A percentile compares a stretch with the other conserved stretches of the same genome.
Evolutionary conservation across 2,113 vertebrate genomes (phyloP).

Genomic region (Dunckerocampus dactyliophorus): DNA sequence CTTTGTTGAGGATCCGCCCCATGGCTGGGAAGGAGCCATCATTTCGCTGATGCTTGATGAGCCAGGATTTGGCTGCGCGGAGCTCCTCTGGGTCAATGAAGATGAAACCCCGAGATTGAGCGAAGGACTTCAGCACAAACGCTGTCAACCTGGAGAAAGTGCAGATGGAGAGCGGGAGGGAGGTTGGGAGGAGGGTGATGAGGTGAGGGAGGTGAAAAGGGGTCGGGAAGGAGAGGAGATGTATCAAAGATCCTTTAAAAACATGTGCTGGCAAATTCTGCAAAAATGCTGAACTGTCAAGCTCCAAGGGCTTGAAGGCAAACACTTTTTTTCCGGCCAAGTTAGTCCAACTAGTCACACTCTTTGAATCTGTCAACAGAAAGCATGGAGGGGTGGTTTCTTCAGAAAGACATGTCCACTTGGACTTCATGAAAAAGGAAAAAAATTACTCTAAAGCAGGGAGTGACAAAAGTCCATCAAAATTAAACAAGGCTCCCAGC

Average conservation of each 20-base stretch:
- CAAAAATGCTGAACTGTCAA: constrained; percentile 25
- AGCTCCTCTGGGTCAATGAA: constrained; percentile 89
- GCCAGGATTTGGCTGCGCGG: constrained; percentile 83
- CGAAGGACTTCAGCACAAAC: constrained; percentile 92
- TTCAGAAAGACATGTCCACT: constrained; percentile 29
- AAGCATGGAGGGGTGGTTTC: constrained; percentile 26
- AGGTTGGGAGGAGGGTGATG: constrained; percentile 11
- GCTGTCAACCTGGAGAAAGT: constrained; percentile 82
- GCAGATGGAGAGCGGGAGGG: not conserved
- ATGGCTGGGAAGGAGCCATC: constrained; percentile 88
- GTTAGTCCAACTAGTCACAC: constrained; percentile 29
- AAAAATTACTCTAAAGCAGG: constrained; percentile 21
- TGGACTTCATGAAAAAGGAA: constrained; percentile 34
- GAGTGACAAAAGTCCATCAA: not conserved
- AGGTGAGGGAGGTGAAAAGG: constrained; percentile 1
- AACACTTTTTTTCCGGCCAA: constrained; percentile 19
- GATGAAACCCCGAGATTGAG: constrained; percentile 90
- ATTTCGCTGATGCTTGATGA: constrained; percentile 82
- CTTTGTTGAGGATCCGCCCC: constrained; percentile 90
- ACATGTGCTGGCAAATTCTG: constrained; percentile 24
- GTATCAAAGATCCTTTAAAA: constrained; percentile 23
- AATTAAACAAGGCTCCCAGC: too few species aligned
- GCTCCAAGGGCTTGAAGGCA: constrained; percentile 16
- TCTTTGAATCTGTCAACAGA: constrained; percentile 38
- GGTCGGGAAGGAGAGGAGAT: constrained; percentile 3